Conservation (phyloP, 2,888 invertebrate species). For the Synergus gifuensis region DNA sequence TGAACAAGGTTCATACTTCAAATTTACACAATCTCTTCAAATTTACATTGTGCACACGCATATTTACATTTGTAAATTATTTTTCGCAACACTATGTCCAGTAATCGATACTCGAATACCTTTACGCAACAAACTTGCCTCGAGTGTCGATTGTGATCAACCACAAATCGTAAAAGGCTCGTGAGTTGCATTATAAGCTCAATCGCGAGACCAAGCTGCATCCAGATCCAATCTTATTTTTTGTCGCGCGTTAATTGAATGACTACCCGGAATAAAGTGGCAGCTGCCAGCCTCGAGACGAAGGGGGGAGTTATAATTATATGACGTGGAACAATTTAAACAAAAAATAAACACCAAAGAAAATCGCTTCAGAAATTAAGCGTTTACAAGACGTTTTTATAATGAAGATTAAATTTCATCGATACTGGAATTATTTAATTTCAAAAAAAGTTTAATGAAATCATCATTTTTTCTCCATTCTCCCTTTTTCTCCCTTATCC, state of each 20-base stretch:
- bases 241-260: slow-evolving; percentile 31
- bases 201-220: neutral
- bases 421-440: slow-evolving; percentile 16
- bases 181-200: slow-evolving; percentile 1
- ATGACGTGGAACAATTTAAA: slow-evolving; percentile 4
- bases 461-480: slow-evolving; percentile 25
- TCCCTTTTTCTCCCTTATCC: neutral
- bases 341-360: slow-evolving; percentile 16
- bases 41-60: neutral
- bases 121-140: slow-evolving; percentile 2
- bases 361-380: slow-evolving; percentile 28
- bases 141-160: slow-evolving; percentile 23
- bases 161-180: slow-evolving; percentile 18
- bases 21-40: neutral
- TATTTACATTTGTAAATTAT: neutral
- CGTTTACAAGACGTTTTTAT: slow-evolving; percentile 7
- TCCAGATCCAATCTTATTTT: slow-evolving; percentile 13
- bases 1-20: neutral
- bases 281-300: slow-evolving; percentile 13
- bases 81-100: neutral
- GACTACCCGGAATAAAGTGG: slow-evolving; percentile 36
- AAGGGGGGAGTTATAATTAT: slow-evolving; percentile 26
- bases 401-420: slow-evolving; percentile 20
- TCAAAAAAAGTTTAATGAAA: slow-evolving; percentile 1
- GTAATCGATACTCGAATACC: neutral